Percentiles rank a stretch among this genome's conserved stretches.
Evolutionary conservation across 2,113 vertebrate species (phyloP).

Genomic region (Paramormyrops kingsleyae): DNA sequence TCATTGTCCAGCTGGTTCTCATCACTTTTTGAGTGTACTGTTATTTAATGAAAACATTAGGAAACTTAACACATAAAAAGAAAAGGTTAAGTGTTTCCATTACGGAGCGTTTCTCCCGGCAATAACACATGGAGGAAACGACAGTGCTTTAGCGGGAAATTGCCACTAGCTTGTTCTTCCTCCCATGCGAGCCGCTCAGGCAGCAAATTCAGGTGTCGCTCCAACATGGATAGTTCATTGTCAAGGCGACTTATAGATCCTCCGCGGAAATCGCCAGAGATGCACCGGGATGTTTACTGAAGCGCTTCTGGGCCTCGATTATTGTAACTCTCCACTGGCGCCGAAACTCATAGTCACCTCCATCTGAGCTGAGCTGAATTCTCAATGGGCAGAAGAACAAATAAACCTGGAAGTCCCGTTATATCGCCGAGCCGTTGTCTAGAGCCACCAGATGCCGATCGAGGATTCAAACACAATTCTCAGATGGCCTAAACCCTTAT

Average conservation of each 20-base stretch:
- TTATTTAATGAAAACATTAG: conserved; percentile 20
- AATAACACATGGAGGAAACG: neutral
- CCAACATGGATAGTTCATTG: neutral
- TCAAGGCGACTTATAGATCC: neutral
- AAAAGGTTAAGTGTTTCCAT: conserved; percentile 17
- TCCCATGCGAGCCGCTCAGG: neutral
- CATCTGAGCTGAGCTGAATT: neutral
- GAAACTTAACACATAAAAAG: conserved; percentile 14
- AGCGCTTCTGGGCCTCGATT: conserved; percentile 3
- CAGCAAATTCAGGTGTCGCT: conserved; percentile 10
- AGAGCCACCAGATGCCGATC: neutral
- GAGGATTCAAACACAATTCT: neutral
- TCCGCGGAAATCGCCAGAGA: neutral
- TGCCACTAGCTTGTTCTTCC: conserved; percentile 4
- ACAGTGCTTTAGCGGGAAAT: conserved; percentile 1
- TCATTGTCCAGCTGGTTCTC: neutral
- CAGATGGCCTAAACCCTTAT: neutral
- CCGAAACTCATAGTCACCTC: neutral
- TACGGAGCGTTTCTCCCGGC: neutral
- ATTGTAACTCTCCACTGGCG: neutral
- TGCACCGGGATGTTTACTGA: conserved; percentile 10
- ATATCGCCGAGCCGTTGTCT: too few species aligned
- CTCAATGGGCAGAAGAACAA: neutral
- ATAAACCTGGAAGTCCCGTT: neutral
- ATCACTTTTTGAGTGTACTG: neutral